phyloP scores from a whole-genome alignment of 2,113 vertebrate species.

The Psittacula cyanocephala region DNA sequence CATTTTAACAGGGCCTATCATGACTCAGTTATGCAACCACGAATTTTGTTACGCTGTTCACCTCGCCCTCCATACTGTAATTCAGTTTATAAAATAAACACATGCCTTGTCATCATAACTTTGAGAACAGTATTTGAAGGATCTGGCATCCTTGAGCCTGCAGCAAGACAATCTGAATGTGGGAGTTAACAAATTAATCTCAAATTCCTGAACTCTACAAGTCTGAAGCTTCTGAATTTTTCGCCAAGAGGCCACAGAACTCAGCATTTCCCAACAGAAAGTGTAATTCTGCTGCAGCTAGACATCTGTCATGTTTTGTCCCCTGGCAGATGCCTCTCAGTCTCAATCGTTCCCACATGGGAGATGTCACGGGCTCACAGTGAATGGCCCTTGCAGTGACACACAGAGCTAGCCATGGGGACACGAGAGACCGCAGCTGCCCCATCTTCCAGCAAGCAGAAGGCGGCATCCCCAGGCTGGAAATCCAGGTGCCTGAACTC shows the following conservation, averaged over 20 bases:
- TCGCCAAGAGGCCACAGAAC: not conserved
- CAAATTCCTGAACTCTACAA: not conserved
- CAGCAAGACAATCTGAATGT: fast-evolving
- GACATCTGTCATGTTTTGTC: not conserved
- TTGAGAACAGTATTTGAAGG: not conserved
- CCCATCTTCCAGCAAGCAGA: not conserved
- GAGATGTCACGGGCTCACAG: fast-evolving
- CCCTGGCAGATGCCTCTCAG: not conserved
- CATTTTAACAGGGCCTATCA: not conserved
- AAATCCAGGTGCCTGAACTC: fast-evolving
- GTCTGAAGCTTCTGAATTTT: not conserved
- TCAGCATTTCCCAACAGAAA: not conserved
- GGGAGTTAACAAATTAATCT: not conserved
- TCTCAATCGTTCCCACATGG: fast-evolving
- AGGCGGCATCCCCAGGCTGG: fast-evolving
- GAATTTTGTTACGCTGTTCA: fast-evolving
- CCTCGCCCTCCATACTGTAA: fast-evolving
- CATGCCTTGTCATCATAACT: not conserved
- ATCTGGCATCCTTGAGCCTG: not conserved
- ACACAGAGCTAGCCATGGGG: not conserved
- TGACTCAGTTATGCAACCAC: not conserved
- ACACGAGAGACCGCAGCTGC: fast-evolving
- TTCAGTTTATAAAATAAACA: not conserved
- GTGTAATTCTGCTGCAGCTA: not conserved
- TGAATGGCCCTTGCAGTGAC: not conserved